Evolutionary conservation across 2,888 invertebrate species (phyloP), one percentile per base, ranked within the genome.

Genomic region (Drosophila paramelanica): DNA sequence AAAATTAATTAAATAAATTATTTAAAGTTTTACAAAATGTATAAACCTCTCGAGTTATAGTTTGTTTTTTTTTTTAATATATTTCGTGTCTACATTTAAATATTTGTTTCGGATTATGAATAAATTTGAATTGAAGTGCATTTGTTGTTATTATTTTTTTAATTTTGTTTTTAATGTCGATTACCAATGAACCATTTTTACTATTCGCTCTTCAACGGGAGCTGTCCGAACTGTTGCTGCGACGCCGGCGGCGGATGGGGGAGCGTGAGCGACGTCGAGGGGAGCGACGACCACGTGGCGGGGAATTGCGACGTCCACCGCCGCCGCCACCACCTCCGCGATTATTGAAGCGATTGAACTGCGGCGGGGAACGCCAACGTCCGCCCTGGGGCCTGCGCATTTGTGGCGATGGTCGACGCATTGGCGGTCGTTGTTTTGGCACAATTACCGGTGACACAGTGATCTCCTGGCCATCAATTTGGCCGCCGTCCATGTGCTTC

Each of bases 401-500:
- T 43, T 89, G 89, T 3, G 92, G 92, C 7, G 92, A 92, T 52
- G 89, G 89, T 4, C 92, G 89, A 11, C 92, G 82, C 43, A 90
- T 88, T 5, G 89, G 91, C 4, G 85, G 90, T 13, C 92, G 89
- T 27, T 89, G 81, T 53, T 96, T 96, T 42, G 96, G 96, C 55
- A 97, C 93, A 90, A 98, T 93, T 69, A 99, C 98, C n/a, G 98
- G 97, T 41, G 98, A 97, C 36, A 97, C 98, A 23, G 98, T 97
- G 56, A 99, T 96, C 93, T 98, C 98, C 92, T 98, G 97, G 14
- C 98, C 98, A 93, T 98, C 98, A 89, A 99, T 97, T 93, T 98
- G 98, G 58, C 98, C 99, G 91, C 99, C 99, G 93, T 99, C 99
- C 99, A 99, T 99, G 91, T 99, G 98, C 92, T 99, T 99, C 95